Evolutionary conservation across 1,140 invertebrate genomes (phyloP).

Genomic region (Sminthurinus signatus): DNA sequence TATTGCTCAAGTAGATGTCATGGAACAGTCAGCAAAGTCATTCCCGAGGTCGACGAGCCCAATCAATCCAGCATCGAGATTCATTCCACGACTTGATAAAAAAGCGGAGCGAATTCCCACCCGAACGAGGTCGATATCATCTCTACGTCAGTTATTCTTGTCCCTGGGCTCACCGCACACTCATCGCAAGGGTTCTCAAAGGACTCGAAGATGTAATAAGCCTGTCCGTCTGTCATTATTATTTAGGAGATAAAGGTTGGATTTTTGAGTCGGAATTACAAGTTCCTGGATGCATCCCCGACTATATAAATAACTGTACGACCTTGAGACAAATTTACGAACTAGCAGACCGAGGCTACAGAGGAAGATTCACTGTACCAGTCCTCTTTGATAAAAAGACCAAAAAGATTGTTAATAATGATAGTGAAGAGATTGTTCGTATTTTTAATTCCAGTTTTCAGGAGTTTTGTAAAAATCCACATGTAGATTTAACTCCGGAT

Average conservation of each 20-base stretch:
- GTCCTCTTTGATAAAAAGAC: constrained; percentile 37
- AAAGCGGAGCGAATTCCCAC: constrained; percentile 24
- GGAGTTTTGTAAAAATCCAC: constrained; percentile 20
- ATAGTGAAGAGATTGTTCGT: constrained; percentile 36
- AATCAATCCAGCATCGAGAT: no score
- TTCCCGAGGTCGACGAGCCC: no score
- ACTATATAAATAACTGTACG: constrained; percentile 19
- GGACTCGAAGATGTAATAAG: constrained; percentile 28
- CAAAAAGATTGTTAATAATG: constrained; percentile 34
- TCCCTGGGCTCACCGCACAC: constrained; percentile 36
- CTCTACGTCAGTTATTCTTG: constrained; percentile 32
- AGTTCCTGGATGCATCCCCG: constrained; percentile 32
- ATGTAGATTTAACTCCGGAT: constrained; percentile 28
- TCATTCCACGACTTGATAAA: constrained; percentile 27
- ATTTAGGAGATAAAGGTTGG: constrained; percentile 28
- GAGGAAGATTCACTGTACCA: constrained; percentile 32
- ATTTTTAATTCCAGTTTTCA: constrained; percentile 34
- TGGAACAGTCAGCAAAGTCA: no score
- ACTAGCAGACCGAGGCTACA: constrained; percentile 24
- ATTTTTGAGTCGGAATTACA: constrained; percentile 16
- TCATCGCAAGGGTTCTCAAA: constrained; percentile 34
- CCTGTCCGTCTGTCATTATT: constrained; percentile 29
- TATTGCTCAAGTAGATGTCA: no score
- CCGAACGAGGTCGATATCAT: constrained; percentile 33
- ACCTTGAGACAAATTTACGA: constrained; percentile 29